Percentiles rank a stretch among this genome's conserved stretches.
Conservation (phyloP, 2,113 vertebrate genomes). For the Equus quagga region DNA sequence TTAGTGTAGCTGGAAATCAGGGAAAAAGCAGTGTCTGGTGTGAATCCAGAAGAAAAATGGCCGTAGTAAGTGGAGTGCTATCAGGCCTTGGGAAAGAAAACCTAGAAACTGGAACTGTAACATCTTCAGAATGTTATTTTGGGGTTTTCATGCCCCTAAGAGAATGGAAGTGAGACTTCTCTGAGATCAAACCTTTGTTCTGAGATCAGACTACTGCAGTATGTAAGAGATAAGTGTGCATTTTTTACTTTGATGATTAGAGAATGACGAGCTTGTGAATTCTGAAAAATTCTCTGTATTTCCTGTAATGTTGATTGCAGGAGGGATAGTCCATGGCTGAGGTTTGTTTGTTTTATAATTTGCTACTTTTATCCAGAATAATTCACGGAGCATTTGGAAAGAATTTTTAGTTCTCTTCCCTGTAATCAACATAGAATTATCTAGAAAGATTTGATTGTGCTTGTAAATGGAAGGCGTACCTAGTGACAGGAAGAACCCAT, state of each 20-base stretch:
- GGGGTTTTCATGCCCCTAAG: neutral
- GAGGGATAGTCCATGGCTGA: neutral
- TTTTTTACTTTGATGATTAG: constrained; percentile 35
- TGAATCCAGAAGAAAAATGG: neutral
- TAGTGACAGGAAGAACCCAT: neutral
- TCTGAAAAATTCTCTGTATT: neutral
- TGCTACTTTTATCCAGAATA: neutral
- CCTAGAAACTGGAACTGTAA: neutral
- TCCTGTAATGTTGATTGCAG: neutral
- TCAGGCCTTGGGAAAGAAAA: neutral
- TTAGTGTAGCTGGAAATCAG: neutral
- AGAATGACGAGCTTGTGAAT: neutral
- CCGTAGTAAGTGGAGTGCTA: neutral
- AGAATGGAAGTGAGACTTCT: neutral
- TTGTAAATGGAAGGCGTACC: neutral
- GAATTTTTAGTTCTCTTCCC: neutral
- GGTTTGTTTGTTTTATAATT: neutral
- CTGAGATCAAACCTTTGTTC: neutral
- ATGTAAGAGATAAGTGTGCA: neutral
- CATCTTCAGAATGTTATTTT: neutral
- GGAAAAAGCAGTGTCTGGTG: neutral
- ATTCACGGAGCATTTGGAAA: neutral
- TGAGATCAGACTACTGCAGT: neutral
- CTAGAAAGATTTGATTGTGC: neutral
- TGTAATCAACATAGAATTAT: neutral